Percentiles rank a stretch among this genome's conserved stretches.
phyloP scores from a whole-genome alignment of 2,113 vertebrate species.

The Noctilio leporinus region DNA sequence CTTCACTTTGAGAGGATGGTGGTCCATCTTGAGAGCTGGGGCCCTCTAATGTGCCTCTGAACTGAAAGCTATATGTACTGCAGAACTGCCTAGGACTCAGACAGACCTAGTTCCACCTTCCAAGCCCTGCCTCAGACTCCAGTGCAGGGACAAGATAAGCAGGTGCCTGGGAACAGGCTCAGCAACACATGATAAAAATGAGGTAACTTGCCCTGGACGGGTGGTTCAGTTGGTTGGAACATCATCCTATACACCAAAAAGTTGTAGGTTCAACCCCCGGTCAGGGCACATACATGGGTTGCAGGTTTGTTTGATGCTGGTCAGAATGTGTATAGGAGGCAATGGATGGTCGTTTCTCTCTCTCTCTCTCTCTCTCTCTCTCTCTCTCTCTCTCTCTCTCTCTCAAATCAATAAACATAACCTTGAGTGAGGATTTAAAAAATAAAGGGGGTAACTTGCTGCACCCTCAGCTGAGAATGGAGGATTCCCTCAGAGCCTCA shows the following conservation, averaged over 20 bases:
- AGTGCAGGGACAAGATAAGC: neutral
- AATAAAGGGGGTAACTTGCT: neutral
- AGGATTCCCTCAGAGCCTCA: neutral
- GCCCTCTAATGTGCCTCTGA: neutral
- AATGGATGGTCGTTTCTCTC: no score
- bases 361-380: no score
- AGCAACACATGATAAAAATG: neutral
- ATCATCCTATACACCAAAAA: no score
- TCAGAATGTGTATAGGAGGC: no score
- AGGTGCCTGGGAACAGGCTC: neutral
- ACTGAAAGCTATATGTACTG: neutral
- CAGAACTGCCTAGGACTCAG: neutral
- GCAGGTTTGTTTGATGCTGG: no score
- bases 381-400: no score
- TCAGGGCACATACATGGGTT: no score
- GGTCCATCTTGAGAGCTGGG: neutral
- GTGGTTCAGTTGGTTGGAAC: no score
- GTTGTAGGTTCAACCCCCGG: no score
- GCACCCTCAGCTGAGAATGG: neutral
- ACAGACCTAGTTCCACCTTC: neutral
- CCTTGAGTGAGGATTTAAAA: no score
- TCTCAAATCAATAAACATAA: no score
- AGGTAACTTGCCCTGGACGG: no score
- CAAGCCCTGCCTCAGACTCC: neutral
- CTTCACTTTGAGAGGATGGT: accelerated